A percentile compares a stretch with the other conserved stretches of the same genome.
These are phyloP conservation scores for Scaptomyza hsui DNA, from an alignment of 1,140 invertebrate species.

Conservation along the genomic window DNA sequence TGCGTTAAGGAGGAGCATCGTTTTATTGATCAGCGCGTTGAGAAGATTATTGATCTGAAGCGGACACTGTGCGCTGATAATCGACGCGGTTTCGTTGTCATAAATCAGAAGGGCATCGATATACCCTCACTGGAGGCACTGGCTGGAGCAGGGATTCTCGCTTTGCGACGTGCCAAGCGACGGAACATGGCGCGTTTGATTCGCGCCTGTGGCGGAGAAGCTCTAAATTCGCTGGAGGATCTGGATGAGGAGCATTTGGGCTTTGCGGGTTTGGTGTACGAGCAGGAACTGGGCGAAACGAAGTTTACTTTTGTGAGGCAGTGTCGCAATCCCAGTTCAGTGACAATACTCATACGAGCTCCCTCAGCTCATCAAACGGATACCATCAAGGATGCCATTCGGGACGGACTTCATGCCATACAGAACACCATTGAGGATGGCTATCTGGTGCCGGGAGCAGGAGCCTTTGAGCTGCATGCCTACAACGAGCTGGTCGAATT, in stretches of 20 bases:
- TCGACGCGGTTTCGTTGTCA: conserved; percentile 95
- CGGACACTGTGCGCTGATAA: conserved; percentile 94
- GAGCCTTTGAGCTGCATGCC: conserved; percentile 97
- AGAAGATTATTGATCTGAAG: conserved; percentile 98
- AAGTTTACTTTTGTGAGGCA: conserved; percentile 99
- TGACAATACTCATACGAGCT: conserved; percentile 97
- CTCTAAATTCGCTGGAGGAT: conserved; percentile 97
- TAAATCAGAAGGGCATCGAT: conserved; percentile 99
- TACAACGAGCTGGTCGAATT: conserved; percentile 91
- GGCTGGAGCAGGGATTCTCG: conserved; percentile 97
- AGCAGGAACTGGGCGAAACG: conserved; percentile 97
- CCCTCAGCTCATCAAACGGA: conserved; percentile 97
- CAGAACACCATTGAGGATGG: conserved; percentile 97
- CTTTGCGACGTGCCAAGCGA: conserved; percentile 96
- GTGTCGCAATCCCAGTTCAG: conserved; percentile 96
- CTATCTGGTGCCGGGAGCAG: conserved; percentile 95
- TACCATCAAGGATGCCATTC: conserved; percentile 98
- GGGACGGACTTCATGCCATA: conserved; percentile 97
- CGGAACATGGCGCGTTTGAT: conserved; percentile 99
- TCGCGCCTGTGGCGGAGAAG: conserved; percentile 97
- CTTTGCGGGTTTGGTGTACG: conserved; percentile 96
- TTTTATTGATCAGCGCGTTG: conserved; percentile 97
- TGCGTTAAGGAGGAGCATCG: conserved; percentile 96
- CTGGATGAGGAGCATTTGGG: conserved; percentile 93
- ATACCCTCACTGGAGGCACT: conserved; percentile 97